Conservation (phyloP, 2,797 vertebrate genomes). For the Sardinella longiceps region DNA sequence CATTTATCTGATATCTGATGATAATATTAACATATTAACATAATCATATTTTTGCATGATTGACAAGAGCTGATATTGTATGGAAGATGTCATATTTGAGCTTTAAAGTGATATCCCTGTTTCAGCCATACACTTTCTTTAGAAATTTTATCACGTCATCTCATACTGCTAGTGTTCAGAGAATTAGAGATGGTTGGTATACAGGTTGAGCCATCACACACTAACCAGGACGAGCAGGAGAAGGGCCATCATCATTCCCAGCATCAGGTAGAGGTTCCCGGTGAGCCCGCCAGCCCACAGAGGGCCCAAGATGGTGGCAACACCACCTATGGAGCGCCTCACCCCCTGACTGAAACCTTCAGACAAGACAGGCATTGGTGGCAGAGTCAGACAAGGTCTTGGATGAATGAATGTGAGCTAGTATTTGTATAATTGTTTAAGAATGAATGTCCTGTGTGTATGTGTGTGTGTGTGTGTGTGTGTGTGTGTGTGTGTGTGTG, state of each 20-base stretch:
- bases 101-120: neutral
- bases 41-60: neutral
- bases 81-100: neutral
- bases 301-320: slow-evolving; percentile 85
- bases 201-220: slow-evolving; percentile 11
- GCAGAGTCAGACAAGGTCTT: neutral
- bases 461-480: neutral
- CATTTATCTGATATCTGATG: neutral
- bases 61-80: neutral
- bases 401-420: too few species aligned
- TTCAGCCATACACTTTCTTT: neutral
- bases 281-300: slow-evolving; percentile 84
- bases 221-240: slow-evolving; percentile 79
- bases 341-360: slow-evolving; percentile 84
- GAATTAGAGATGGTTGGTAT: too few species aligned
- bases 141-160: neutral
- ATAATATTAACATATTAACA: too few species aligned
- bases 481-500: too few species aligned
- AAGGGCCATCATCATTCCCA: slow-evolving; percentile 84
- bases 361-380: slow-evolving; percentile 20
- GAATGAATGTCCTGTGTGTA: slow-evolving; percentile 1
- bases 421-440: neutral
- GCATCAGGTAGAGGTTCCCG: slow-evolving; percentile 79
- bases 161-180: too few species aligned
- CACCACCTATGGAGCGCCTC: slow-evolving; percentile 81